Conservation (phyloP, 2,888 invertebrate species). For the Drosophila borealis region DNA sequence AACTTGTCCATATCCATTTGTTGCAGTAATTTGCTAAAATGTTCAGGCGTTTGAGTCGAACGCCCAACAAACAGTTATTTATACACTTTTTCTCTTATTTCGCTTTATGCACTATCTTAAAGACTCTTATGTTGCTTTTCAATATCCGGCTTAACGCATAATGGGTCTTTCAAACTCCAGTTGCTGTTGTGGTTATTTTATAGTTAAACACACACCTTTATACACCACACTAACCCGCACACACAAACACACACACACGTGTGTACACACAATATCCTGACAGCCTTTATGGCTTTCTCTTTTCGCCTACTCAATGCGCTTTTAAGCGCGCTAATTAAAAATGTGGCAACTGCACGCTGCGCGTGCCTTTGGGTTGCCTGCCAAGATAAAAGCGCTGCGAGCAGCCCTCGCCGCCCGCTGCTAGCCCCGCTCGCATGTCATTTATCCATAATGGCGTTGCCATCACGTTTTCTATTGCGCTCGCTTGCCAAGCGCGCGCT, state of each 20-base stretch:
- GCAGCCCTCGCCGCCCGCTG: not conserved
- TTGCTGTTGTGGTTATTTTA: conserved; percentile 21
- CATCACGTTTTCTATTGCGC: conserved; percentile 62
- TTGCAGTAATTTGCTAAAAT: too few species aligned
- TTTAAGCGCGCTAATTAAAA: conserved; percentile 80
- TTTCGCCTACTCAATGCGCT: conserved; percentile 70
- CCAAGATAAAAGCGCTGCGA: conserved; percentile 10
- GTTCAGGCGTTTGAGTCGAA: too few species aligned
- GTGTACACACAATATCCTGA: conserved; percentile 8
- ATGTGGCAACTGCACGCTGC: conserved; percentile 68
- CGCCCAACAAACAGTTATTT: not conserved
- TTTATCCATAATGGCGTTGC: conserved; percentile 62
- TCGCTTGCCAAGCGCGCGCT: conserved; percentile 19
- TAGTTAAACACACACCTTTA: conserved; percentile 7
- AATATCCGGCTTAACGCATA: conserved; percentile 4
- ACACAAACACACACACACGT: not conserved
- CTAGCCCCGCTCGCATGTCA: conserved; percentile 16
- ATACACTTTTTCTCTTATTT: not conserved
- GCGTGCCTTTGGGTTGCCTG: conserved; percentile 25
- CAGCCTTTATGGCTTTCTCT: conserved; percentile 25
- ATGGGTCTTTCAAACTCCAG: not conserved
- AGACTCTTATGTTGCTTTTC: not conserved
- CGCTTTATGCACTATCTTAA: not conserved
- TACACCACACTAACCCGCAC: not conserved
- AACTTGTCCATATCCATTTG: too few species aligned